A percentile compares a stretch with the other conserved stretches of the same genome.
Evolutionary conservation across 2,888 invertebrate genomes (phyloP).

Genomic region (Cerceris rybyensis): DNA sequence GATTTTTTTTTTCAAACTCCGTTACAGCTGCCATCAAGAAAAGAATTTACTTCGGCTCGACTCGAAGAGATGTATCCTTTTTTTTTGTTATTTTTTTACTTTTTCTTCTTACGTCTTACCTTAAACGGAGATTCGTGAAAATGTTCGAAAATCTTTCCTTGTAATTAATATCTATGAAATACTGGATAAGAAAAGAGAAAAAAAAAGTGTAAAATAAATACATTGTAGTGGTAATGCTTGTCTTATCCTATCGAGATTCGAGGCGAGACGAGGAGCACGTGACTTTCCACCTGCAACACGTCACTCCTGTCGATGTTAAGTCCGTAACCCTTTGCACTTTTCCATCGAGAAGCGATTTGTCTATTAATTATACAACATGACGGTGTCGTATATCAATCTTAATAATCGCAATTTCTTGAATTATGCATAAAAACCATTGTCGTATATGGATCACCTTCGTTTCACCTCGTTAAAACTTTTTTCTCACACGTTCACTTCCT

Average conservation of each 20-base stretch:
- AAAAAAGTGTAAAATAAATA: slow-evolving; percentile 9
- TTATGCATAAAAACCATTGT: too few species aligned
- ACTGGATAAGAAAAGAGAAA: slow-evolving; percentile 2
- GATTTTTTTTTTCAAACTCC: slow-evolving; percentile 30
- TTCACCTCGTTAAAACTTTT: too few species aligned
- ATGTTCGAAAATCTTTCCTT: background rate
- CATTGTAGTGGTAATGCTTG: background rate
- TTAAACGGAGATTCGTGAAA: slow-evolving; percentile 1
- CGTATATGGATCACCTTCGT: too few species aligned
- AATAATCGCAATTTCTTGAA: too few species aligned
- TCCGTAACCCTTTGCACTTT: slow-evolving; percentile 12
- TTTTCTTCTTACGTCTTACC: slow-evolving; percentile 1
- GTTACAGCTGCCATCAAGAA: slow-evolving; percentile 41
- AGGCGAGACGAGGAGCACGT: slow-evolving; percentile 10
- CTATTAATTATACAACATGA: too few species aligned
- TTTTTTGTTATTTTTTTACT: background rate
- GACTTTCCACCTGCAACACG: background rate
- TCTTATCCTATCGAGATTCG: slow-evolving; percentile 16
- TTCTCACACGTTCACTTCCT: too few species aligned
- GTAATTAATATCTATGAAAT: background rate
- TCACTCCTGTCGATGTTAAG: background rate
- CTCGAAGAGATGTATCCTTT: background rate
- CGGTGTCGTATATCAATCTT: too few species aligned
- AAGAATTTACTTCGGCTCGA: background rate
- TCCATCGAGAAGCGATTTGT: background rate